These are phyloP conservation scores for Sus scrofa DNA, from an alignment of 2,113 vertebrate species.

Conservation along the genomic window T2T-Sscrofa CM000813.6:42230001-42230500, in stretches of 20 bases:
- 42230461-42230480: conserved; percentile 88
- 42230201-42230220: background rate
- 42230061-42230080: background rate
- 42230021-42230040: background rate
- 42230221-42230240: conserved; percentile 41
- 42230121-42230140: background rate
- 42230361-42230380: conserved; percentile 82
- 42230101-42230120: background rate
- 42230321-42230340: conserved; percentile 72
- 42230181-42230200: background rate
- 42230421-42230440: conserved; percentile 86
- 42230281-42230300: conserved; percentile 61
- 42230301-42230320: conserved; percentile 63
- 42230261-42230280: conserved; percentile 47
- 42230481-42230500: conserved; percentile 94
- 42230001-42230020: background rate
- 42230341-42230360: conserved; percentile 79
- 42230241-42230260: background rate
- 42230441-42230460: conserved; percentile 87
- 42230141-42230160: background rate
- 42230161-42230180: background rate
- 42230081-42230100: conserved; percentile 15
- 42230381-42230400: conserved; percentile 85
- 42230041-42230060: too few relatives aligned
- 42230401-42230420: conserved; percentile 83